Percentiles rank a stretch among this genome's conserved stretches.
Evolutionary conservation across 2,888 invertebrate genomes (phyloP).

Genomic region (Ennomos quercinarius): DNA sequence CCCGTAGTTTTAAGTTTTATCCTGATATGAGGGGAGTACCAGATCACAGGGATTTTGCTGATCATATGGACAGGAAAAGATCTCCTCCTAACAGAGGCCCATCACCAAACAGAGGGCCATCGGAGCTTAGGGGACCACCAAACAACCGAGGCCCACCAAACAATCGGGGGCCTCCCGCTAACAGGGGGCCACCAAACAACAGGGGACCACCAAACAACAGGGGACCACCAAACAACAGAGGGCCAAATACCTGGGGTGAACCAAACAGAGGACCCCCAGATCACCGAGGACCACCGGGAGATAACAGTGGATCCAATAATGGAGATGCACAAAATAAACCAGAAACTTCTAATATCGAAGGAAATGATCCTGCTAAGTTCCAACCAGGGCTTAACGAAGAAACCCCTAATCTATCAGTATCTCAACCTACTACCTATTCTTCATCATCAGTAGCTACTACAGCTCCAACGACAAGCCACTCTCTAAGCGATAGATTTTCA

Average conservation of each 20-base stretch:
- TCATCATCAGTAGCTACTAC: background rate
- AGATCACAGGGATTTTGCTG: conserved; percentile 17
- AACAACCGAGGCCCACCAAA: conserved; percentile 25
- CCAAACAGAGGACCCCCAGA: conserved; percentile 26
- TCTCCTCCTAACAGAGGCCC: conserved; percentile 31
- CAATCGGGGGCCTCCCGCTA: conserved; percentile 34
- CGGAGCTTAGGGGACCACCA: conserved; percentile 33
- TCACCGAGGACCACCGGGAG: conserved; percentile 24
- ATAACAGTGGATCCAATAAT: conserved; percentile 24
- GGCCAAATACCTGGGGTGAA: background rate
- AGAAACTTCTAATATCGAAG: background rate
- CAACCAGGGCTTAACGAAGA: conserved; percentile 9
- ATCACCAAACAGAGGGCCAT: conserved; percentile 26
- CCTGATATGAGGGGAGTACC: conserved; percentile 30
- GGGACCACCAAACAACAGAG: conserved; percentile 31
- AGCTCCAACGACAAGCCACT: conserved; percentile 5
- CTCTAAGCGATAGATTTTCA: conserved; percentile 20
- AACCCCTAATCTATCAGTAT: conserved; percentile 3
- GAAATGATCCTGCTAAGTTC: background rate
- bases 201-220: conserved; percentile 34
- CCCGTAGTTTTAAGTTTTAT: conserved; percentile 18
- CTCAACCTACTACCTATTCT: conserved; percentile 3
- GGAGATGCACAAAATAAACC: conserved; percentile 12
- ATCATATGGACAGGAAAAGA: conserved; percentile 1
- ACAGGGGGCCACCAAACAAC: conserved; percentile 37